Base-by-base conservation (phyloP, 2,797 vertebrate genomes). In the Peromyscus attwateri region DNA sequence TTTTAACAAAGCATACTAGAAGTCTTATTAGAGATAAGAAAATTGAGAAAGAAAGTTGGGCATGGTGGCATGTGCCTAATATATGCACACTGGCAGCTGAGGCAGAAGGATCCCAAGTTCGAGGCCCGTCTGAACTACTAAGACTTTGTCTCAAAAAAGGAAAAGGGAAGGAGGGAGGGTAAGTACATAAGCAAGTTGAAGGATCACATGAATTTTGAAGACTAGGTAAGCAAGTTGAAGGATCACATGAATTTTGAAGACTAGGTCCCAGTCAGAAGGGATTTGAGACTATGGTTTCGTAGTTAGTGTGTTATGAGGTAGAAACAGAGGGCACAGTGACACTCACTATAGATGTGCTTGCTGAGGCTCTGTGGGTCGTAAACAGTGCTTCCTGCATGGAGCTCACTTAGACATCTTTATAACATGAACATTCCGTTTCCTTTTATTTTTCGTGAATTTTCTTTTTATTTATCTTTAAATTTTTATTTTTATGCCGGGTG, bases 1-100 rank as follows among this genome's bases (percentile, higher is more conserved):
- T 23, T n/a, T 85, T 49, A 57, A 57, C 23, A 40, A 89, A 83
- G 46, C 82, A 57, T 79, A 70, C n/a, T 37, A 76, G 27, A 55
- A 55, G 80, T 62, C 6, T 31, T 92, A 70, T 76, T 34, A 96
- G 87, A 93, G 62, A 57, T 57, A 64, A 84, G 37, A 62, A 91
- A 93, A 31, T 80, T 16, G 68, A 66, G 31, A 83, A 37, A 73
- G 31, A 75, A 77, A 83, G 5, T 52, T 40, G 16, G 52, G n/a
- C 27, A 23, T 40, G 55, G 29, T 46, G 19, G 25, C 29, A 43
- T 55, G 34, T 62, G 37, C 71, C 37, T 62, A 23, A 40, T 75
- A 6, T 60, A 27, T 66, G 40, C 29, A 43, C 8, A 43, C 27
- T 66, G 62, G 43, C 12, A 62, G 19, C 62, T 8, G 11, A 49